Percentiles rank a stretch among this genome's conserved stretches.
These are phyloP conservation scores for Silurus lanzhouensis DNA, from an alignment of 2,797 vertebrate species.

Conservation along the genomic window DNA sequence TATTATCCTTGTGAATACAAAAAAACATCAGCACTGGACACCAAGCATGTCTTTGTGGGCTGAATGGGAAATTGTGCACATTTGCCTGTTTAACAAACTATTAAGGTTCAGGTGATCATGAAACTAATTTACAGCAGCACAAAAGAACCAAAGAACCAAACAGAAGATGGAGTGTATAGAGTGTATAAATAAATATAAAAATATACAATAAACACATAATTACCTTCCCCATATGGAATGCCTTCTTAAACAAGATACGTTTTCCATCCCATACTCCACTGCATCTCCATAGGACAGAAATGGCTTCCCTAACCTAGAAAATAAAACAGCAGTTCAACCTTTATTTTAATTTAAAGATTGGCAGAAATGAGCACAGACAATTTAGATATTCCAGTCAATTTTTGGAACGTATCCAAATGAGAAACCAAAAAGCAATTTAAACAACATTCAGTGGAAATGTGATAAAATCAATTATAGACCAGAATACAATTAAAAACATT, in stretches of 20 bases:
- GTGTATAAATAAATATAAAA: no score
- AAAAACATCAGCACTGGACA: neutral
- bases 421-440: neutral
- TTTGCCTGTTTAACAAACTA: neutral
- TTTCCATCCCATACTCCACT: slow-evolving; percentile 86
- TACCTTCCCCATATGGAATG: slow-evolving; percentile 90
- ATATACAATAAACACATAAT: slow-evolving; percentile 9
- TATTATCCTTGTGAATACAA: neutral
- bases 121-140: neutral
- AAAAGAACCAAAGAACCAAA: neutral
- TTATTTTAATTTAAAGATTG: neutral
- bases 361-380: neutral
- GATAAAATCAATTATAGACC: neutral
- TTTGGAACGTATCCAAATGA: neutral
- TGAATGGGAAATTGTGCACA: neutral
- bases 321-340: neutral
- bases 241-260: slow-evolving; percentile 80
- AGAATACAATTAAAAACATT: neutral
- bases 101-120: neutral
- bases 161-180: neutral
- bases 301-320: slow-evolving; percentile 80
- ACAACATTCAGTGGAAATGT: neutral
- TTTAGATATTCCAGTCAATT: neutral
- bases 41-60: neutral
- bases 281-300: slow-evolving; percentile 88